Evolutionary conservation across 2,797 vertebrate species (phyloP), one percentile per base, ranked within the genome.

Genomic region (Podargus strigoides): DNA sequence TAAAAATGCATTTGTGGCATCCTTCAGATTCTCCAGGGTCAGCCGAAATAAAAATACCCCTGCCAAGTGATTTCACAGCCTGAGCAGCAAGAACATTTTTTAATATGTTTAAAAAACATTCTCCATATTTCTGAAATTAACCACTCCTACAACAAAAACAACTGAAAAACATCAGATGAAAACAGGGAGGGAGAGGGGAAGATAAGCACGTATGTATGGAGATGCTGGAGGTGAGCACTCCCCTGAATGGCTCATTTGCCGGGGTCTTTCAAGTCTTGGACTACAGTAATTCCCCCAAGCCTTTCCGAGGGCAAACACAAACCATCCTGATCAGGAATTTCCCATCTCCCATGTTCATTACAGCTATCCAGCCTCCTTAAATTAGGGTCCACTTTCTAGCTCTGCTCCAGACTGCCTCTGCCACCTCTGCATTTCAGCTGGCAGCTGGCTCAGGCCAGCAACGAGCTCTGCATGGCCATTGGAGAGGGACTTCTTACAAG

Each of bases 381-480:
- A 42, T 9, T 11, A 15, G 30, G 22, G 24, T 64, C 28, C 15
- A 41, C 27, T 56, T 79, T 59, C 56, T 41, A 20, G 4, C 26
- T 67, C 20, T 80, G 55, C 39, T 62, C 30, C 79, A 85, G 50
- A 49, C 41, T 41, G 27, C 41, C 21, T 67, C 55, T 68, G 68
- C 30, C 66, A 68, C 37, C 49, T 63, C 55, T 42, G 39, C 26
- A 22, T 53, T 78, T 58, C 58, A 68, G 24, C 47, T n/a, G 62
- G 36, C 34, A 76, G n/a, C 20, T 39, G 56, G 47, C 32, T 87
- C 26, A 16, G 20, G 24, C 32, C 56, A 30, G 46, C 2, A 0
- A 39, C 4, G 2, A 67, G 42, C 52, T 44, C 18, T 0, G 2
- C 1, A 2, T 11, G 17, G 27, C 50, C 23, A 64, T n/a, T n/a